Evolutionary conservation across 1,140 invertebrate species (phyloP), one percentile per base, ranked within the genome.

Genomic region (Drosophila leontia): DNA sequence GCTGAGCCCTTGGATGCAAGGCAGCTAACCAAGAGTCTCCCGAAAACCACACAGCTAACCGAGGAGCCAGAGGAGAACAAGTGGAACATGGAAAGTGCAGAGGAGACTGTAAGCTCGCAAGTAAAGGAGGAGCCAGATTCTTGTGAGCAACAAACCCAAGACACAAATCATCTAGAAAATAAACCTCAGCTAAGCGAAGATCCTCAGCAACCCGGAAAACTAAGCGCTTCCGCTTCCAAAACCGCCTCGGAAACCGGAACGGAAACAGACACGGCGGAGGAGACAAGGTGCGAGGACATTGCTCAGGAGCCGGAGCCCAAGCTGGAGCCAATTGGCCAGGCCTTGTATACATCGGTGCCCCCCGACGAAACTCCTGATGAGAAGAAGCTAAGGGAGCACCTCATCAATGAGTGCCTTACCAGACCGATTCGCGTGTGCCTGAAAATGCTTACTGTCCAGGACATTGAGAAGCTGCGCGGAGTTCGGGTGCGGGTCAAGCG

Each of bases 401-500:
- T 83, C 1, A 57, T 78, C 17, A n/a, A 75, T 7, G 80, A 87
- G 39, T 87, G 84, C 23, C 55, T 87, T 7, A 75, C 39, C 1
- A 78, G 80, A 1, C 23, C 45, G 6, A 35, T 3, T 5, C 57
- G 58, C 23, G 78, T 87, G 11, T 56, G 65, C 34, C 41, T 87
- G 9, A 51, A 67, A 0, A 65, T 11, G 47, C 59, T 87, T 3
- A 80, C 68, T 7, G n/a, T 42, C 1, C 55, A 45, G 53, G 85
- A 87, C 26, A 81, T 88, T 34, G 58, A 75, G 4, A 60, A 78
- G 45, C 37, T 87, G 9, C 80, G 84, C 0, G 62, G 68, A 2
- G 15, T 83, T 4, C 77, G 84, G 1, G 78, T 87, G 9, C 75
- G 78, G 6, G 35, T 87, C 0, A 87, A 84, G 23, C 80, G 84